Conservation (phyloP, 2,113 vertebrate genomes). For the Halcyon senegalensis region DNA sequence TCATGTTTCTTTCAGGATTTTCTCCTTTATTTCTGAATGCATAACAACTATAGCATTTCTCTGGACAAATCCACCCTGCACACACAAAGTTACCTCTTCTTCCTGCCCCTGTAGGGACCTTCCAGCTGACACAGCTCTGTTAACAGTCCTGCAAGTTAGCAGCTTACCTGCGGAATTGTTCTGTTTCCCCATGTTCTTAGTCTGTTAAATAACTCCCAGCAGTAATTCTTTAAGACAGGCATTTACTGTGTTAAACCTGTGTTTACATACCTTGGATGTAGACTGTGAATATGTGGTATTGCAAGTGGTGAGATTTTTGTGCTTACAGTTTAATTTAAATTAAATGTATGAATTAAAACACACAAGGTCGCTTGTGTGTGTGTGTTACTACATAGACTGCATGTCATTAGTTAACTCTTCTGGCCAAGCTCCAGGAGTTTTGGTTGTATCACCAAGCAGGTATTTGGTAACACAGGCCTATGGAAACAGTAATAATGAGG, state of each 20-base stretch:
- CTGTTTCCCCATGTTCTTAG: not conserved
- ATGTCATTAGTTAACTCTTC: not conserved
- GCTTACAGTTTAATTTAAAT: not conserved
- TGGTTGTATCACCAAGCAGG: not conserved
- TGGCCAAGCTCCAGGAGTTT: not conserved
- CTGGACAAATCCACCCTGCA: not conserved
- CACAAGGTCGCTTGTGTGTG: not conserved
- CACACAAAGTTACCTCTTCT: not conserved
- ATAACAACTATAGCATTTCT: not conserved
- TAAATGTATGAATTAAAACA: not conserved
- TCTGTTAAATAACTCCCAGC: not conserved
- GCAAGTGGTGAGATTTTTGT: not conserved
- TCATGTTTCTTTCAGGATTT: not conserved
- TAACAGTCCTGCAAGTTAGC: not conserved
- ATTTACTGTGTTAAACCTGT: not conserved
- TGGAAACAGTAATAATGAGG: not conserved
- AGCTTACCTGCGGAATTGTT: not conserved
- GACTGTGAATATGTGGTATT: not conserved
- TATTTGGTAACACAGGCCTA: not conserved
- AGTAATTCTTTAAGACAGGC: not conserved
- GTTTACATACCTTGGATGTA: not conserved
- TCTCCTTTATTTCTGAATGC: not conserved
- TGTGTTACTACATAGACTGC: not conserved
- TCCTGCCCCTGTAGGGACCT: not conserved
- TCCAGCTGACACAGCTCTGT: not conserved